These are phyloP conservation scores for Drosophila melanica DNA, from an alignment of 1,140 invertebrate species.

Conservation along the genomic window DNA sequence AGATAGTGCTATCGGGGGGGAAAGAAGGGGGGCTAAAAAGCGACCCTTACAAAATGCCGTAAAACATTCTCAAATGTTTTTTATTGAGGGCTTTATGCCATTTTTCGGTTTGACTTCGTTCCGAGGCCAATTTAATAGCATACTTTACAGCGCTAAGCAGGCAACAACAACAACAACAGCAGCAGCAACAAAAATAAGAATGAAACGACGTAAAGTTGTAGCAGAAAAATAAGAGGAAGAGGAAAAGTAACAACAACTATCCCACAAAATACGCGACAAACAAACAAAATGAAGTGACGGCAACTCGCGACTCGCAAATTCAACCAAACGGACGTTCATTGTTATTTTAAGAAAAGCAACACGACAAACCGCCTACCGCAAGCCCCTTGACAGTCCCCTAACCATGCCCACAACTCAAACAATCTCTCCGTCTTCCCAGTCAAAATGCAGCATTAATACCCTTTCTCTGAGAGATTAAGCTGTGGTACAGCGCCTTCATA, in stretches of 20 bases:
- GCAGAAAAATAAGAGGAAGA: constrained; percentile 5
- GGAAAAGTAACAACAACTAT: constrained; percentile 34
- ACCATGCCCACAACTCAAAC: constrained; percentile 9
- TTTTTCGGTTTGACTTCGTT: constrained; percentile 50
- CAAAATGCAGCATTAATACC: constrained; percentile 1
- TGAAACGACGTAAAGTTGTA: background rate
- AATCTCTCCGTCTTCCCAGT: constrained; percentile 5
- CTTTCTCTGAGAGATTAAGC: background rate
- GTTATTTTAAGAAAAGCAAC: constrained; percentile 78
- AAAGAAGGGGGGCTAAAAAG: background rate
- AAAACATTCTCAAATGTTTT: constrained; percentile 51
- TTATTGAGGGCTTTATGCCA: constrained; percentile 53
- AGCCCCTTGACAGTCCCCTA: background rate
- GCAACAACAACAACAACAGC: constrained; percentile 39
- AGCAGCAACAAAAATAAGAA: constrained; percentile 36
- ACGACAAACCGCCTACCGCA: constrained; percentile 49
- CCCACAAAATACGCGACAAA: constrained; percentile 58
- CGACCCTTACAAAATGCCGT: constrained; percentile 38
- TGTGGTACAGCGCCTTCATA: too few species aligned
- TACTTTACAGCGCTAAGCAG: constrained; percentile 80
- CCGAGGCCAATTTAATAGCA: constrained; percentile 81
- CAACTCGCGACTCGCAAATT: constrained; percentile 52
- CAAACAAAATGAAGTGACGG: constrained; percentile 81
- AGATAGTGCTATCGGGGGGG: background rate
- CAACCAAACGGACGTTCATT: constrained; percentile 76